phyloP scores from a whole-genome alignment of 2,113 vertebrate species.

The Paralichthys olivaceus region DNA sequence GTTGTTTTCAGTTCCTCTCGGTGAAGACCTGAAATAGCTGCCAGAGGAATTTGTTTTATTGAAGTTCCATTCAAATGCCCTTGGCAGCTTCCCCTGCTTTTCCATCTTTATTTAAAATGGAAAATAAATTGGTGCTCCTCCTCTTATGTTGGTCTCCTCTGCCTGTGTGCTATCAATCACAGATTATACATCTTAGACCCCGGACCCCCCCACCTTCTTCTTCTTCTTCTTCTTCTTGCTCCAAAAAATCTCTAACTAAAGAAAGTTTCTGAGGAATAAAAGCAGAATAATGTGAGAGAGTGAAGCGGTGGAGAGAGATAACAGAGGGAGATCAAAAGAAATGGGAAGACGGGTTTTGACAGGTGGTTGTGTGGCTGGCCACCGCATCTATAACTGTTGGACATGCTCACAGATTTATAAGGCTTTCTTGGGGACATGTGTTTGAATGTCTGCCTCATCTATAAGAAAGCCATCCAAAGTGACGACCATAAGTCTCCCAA shows the following conservation, averaged over 20 bases:
- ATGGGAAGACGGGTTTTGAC: slow-evolving; percentile 62
- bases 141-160: slow-evolving; percentile 61
- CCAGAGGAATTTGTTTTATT: slow-evolving; percentile 80
- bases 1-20: slow-evolving; percentile 32
- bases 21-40: slow-evolving; percentile 75
- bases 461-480: slow-evolving; percentile 54
- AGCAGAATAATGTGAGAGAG: neutral
- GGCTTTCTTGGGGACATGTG: slow-evolving; percentile 51
- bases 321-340: slow-evolving; percentile 55
- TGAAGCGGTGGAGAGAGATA: slow-evolving; percentile 1
- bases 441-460: slow-evolving; percentile 49
- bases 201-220: neutral
- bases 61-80: slow-evolving; percentile 84
- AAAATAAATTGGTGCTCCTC: slow-evolving; percentile 78
- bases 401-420: slow-evolving; percentile 69
- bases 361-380: slow-evolving; percentile 69
- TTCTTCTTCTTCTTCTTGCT: neutral
- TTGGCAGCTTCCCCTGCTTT: slow-evolving; percentile 81
- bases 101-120: slow-evolving; percentile 86
- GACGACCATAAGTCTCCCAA: slow-evolving; percentile 45
- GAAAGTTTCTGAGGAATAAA: slow-evolving; percentile 17
- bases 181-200: slow-evolving; percentile 21
- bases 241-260: neutral
- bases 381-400: slow-evolving; percentile 58
- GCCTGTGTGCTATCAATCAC: slow-evolving; percentile 79